Percentiles rank a stretch among this genome's conserved stretches.
Evolutionary conservation across 2,113 vertebrate species (phyloP).

Genomic region (Leiothrix lutea): DNA sequence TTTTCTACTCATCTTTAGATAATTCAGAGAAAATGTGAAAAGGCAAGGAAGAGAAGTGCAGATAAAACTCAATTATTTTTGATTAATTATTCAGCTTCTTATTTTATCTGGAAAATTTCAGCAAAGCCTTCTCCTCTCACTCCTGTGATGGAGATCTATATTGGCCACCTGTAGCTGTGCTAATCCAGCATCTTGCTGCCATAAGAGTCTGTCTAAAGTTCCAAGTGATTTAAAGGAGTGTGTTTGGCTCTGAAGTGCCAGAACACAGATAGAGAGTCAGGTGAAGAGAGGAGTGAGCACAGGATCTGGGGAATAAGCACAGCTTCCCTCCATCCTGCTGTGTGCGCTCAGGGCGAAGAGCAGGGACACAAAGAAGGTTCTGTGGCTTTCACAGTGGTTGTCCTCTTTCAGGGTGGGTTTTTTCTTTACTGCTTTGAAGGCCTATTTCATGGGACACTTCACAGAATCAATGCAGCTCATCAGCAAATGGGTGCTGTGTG

Average conservation of each 20-base stretch:
- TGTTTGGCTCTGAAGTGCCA: background rate
- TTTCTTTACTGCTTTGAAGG: conserved; percentile 76
- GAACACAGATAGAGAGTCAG: background rate
- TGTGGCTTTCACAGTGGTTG: conserved; percentile 85
- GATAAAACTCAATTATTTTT: background rate
- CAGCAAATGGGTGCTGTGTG: conserved; percentile 78
- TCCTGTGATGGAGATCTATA: background rate
- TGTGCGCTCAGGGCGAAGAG: conserved; percentile 71
- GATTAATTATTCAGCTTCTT: background rate
- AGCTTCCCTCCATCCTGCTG: conserved; percentile 67
- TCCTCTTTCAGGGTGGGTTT: conserved; percentile 73
- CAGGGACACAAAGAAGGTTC: conserved; percentile 80
- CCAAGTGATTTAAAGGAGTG: background rate
- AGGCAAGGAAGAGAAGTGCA: background rate
- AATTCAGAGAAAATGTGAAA: background rate
- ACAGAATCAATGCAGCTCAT: conserved; percentile 81
- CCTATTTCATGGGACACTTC: conserved; percentile 85
- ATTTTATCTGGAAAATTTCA: background rate
- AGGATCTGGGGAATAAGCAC: background rate
- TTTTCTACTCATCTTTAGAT: background rate
- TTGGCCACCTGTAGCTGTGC: background rate
- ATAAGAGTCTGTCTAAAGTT: background rate
- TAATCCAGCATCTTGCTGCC: background rate
- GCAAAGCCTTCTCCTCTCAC: background rate
- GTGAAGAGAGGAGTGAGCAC: background rate